Evolutionary conservation across 2,113 vertebrate species (phyloP), one percentile per base, ranked within the genome.

Genomic region (Manacus vitellinus): DNA sequence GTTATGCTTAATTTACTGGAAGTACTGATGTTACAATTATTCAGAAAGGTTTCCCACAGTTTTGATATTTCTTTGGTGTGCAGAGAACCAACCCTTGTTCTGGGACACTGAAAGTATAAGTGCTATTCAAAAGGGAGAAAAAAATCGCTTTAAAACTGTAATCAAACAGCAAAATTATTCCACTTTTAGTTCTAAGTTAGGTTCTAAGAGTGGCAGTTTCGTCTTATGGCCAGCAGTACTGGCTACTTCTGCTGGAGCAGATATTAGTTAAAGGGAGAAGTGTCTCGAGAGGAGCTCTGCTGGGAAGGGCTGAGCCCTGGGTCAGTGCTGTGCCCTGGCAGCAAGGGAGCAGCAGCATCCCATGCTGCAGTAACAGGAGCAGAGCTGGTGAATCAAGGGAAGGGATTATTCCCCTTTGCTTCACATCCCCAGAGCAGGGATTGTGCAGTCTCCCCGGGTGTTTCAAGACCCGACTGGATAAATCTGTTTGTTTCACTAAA

Each of bases 311-410:
- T 35, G 28, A 75, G 18, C 11, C 1, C 4, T 41, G 4, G 33
- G 12, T 8, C 55, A 35, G 41, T 1, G 0, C 2, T 1, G 14
- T 44, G 46, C 31, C n/a, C 31, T 47, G 61, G 51, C 56, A 71
- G 67, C 18, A 7, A 21, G 5, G 33, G 61, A 6, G 47, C 49
- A 59, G 10, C 35, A n/a, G 52, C 22, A 20, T n/a, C n/a, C 14
- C 14, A 2, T 0, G 2, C 39, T 21, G 33, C 10, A 7, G 4
- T 6, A 21, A 6, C 8, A 14, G 51, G 14, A 77, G 43, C 3
- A 1, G 14, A 74, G 65, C 70, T 73, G 63, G 20, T 9, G 20
- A 37, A 21, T 9, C 1, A 1, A 61, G 49, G 35, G 12, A 46
- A 66, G 44, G 56, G 30, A 30, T 85, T 84, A 31, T 58, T 74